Evolutionary conservation across 2,113 vertebrate species (phyloP).

Genomic region (Corythaeola cristata): DNA sequence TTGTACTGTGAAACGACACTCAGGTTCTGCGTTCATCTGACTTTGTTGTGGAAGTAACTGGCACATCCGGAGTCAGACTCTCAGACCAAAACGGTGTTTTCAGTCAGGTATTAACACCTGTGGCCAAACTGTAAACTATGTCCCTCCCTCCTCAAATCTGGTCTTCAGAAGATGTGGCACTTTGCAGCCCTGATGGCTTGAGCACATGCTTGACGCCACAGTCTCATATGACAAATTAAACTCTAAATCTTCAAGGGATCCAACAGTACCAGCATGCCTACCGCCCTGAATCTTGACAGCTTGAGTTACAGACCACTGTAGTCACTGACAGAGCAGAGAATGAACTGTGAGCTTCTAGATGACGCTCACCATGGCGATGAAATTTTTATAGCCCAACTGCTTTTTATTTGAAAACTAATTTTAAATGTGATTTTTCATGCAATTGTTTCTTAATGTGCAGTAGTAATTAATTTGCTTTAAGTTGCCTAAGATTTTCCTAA

Average conservation of each 20-base stretch:
- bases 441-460: not conserved
- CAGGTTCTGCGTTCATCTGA: not conserved
- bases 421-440: not conserved
- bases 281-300: not conserved
- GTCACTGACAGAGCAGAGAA: not conserved
- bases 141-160: not conserved
- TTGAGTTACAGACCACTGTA: not conserved
- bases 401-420: constrained; percentile 5
- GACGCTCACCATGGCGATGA: not conserved
- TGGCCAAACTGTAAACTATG: not conserved
- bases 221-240: not conserved
- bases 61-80: not conserved
- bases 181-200: not conserved
- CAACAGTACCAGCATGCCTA: not conserved
- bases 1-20: not conserved
- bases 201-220: not conserved
- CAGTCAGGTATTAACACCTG: not conserved
- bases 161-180: not conserved
- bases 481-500: not conserved
- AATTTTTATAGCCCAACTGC: not conserved
- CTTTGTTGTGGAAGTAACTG: not conserved
- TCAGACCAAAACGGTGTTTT: not conserved
- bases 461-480: not conserved
- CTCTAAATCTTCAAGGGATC: not conserved
- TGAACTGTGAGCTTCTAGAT: not conserved